phyloP scores from a whole-genome alignment of 2,797 vertebrate genomes.

The Euthynnus affinis region DNA sequence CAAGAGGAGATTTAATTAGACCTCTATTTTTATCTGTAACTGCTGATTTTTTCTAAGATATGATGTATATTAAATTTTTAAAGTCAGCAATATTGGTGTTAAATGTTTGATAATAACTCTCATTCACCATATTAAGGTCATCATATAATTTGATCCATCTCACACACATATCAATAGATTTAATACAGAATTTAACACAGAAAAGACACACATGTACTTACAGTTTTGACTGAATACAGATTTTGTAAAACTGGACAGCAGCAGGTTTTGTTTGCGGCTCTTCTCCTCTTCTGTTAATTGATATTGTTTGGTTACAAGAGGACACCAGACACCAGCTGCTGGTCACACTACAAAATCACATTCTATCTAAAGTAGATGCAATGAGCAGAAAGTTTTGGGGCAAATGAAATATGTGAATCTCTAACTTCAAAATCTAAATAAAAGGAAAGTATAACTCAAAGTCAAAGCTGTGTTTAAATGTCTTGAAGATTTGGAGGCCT shows the following conservation, averaged over 20 bases:
- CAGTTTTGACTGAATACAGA: background rate
- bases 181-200: background rate
- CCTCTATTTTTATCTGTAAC: slow-evolving; percentile 36
- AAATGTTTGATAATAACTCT: background rate
- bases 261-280: slow-evolving; percentile 7
- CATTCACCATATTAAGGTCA: background rate
- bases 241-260: background rate
- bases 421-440: background rate
- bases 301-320: slow-evolving; percentile 20
- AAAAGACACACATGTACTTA: background rate
- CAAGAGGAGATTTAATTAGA: slow-evolving; percentile 50
- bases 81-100: background rate
- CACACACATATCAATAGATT: background rate
- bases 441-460: background rate
- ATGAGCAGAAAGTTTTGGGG: background rate
- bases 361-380: background rate
- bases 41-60: background rate
- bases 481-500: background rate
- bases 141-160: too few species aligned
- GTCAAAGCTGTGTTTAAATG: background rate
- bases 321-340: slow-evolving; percentile 10
- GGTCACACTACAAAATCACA: background rate
- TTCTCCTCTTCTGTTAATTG: slow-evolving; percentile 15
- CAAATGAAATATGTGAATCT: background rate
- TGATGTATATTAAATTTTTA: background rate